Percentiles rank a stretch among this genome's conserved stretches.
Conservation (phyloP, 2,888 invertebrate genomes). For the Cerceris rybyensis region DNA sequence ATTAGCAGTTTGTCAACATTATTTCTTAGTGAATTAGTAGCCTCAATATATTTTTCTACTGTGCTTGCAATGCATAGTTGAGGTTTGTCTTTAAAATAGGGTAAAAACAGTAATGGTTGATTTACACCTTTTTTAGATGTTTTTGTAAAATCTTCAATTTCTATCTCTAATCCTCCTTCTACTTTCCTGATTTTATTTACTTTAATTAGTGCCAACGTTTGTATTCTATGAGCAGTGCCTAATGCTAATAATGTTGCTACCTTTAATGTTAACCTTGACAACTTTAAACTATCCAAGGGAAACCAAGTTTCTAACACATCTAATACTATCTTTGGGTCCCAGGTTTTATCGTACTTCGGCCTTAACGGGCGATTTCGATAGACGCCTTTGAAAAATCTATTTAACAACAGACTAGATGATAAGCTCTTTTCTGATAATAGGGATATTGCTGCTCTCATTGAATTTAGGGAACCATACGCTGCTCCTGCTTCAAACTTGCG, state of each 20-base stretch:
- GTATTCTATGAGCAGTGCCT: slow-evolving; percentile 11
- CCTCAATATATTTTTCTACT: not conserved
- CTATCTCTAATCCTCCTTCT: slow-evolving; percentile 2
- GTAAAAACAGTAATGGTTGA: slow-evolving; percentile 9
- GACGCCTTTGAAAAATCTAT: slow-evolving; percentile 33
- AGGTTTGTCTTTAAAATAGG: slow-evolving; percentile 11
- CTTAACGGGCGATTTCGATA: slow-evolving; percentile 31
- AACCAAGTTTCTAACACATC: slow-evolving; percentile 13
- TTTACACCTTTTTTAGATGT: not conserved
- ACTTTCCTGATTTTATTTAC: not conserved
- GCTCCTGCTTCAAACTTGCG: too few relatives aligned
- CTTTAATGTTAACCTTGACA: slow-evolving; percentile 4
- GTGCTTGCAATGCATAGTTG: not conserved
- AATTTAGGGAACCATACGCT: slow-evolving; percentile 34
- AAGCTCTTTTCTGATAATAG: slow-evolving; percentile 24
- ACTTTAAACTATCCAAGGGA: not conserved
- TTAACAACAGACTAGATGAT: slow-evolving; percentile 17
- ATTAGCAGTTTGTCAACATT: not conserved
- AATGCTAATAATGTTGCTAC: slow-evolving; percentile 17
- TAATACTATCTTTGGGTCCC: slow-evolving; percentile 33
- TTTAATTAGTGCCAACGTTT: slow-evolving; percentile 7
- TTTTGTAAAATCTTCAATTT: slow-evolving; percentile 8
- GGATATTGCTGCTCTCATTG: slow-evolving; percentile 30
- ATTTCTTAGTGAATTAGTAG: too few relatives aligned
- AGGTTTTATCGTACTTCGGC: slow-evolving; percentile 50